Conservation (phyloP, 2,888 invertebrate species). For the Lamellibrachia columna region DNA sequence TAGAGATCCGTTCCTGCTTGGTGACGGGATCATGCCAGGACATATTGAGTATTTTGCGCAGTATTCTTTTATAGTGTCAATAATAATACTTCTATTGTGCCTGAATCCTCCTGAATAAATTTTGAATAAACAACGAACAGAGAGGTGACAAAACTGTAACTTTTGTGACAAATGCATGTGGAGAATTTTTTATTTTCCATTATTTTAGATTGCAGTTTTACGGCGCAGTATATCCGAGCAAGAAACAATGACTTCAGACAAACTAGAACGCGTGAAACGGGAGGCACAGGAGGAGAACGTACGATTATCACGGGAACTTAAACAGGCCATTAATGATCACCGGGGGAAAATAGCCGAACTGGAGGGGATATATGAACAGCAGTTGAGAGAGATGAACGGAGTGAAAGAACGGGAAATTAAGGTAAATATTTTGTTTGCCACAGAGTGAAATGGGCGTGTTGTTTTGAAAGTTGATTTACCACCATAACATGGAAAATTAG, state of each 20-base stretch:
- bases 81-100: too few relatives aligned
- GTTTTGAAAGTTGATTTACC: too few relatives aligned
- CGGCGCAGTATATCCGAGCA: slow-evolving; percentile 30
- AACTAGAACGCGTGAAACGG: slow-evolving; percentile 45
- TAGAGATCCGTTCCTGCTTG: too few relatives aligned
- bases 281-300: slow-evolving; percentile 51
- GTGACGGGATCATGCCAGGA: too few relatives aligned
- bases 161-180: not conserved
- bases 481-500: not conserved
- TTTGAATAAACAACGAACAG: too few relatives aligned
- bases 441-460: not conserved
- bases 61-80: too few relatives aligned
- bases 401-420: slow-evolving; percentile 24
- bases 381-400: slow-evolving; percentile 44
- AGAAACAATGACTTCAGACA: slow-evolving; percentile 39
- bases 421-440: slow-evolving; percentile 14
- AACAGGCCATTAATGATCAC: slow-evolving; percentile 47
- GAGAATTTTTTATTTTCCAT: not conserved
- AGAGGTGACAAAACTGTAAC: too few relatives aligned
- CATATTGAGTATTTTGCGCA: too few relatives aligned
- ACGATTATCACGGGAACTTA: slow-evolving; percentile 46
- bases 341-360: slow-evolving; percentile 49
- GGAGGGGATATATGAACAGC: slow-evolving; percentile 48
- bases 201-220: slow-evolving; percentile 45
- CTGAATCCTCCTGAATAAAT: too few relatives aligned